phyloP scores from a whole-genome alignment of 2,113 vertebrate genomes.

The Pseudopipra pipra region DNA sequence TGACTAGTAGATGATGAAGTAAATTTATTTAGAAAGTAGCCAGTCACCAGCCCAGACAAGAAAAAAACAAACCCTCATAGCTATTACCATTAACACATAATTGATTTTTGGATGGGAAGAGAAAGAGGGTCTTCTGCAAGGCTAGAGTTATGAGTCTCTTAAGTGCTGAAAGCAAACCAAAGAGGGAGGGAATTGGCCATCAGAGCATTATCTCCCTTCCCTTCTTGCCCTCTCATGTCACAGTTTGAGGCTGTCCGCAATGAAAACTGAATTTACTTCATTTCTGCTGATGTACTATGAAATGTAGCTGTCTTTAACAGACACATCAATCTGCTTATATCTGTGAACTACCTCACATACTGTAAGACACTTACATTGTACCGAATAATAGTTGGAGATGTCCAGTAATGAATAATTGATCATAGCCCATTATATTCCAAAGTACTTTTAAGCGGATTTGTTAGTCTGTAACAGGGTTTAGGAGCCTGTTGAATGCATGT shows the following conservation, averaged over 20 bases:
- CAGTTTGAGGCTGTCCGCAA: neutral
- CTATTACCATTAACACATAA: neutral
- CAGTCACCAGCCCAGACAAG: neutral
- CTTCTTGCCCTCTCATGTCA: neutral
- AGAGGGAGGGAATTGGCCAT: neutral
- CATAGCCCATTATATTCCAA: neutral
- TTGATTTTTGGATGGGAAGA: neutral
- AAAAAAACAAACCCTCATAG: neutral
- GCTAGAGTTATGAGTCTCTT: neutral
- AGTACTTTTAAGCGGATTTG: slow-evolving; percentile 33
- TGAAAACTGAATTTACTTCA: slow-evolving; percentile 31
- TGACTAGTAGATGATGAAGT: neutral
- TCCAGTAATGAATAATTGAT: slow-evolving; percentile 26
- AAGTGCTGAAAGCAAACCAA: neutral
- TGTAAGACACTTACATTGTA: slow-evolving; percentile 10
- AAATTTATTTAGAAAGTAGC: neutral
- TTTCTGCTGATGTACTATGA: neutral
- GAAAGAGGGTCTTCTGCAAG: neutral
- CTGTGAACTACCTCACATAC: neutral
- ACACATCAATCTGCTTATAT: slow-evolving; percentile 26
- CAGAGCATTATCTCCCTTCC: neutral
- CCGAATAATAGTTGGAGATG: slow-evolving; percentile 14
- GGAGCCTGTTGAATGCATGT: neutral
- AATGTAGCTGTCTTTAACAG: slow-evolving; percentile 15
- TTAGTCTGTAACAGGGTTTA: neutral